Evolutionary conservation across 2,888 invertebrate genomes (phyloP).

Genomic region (Nephrotoma guestfalica): DNA sequence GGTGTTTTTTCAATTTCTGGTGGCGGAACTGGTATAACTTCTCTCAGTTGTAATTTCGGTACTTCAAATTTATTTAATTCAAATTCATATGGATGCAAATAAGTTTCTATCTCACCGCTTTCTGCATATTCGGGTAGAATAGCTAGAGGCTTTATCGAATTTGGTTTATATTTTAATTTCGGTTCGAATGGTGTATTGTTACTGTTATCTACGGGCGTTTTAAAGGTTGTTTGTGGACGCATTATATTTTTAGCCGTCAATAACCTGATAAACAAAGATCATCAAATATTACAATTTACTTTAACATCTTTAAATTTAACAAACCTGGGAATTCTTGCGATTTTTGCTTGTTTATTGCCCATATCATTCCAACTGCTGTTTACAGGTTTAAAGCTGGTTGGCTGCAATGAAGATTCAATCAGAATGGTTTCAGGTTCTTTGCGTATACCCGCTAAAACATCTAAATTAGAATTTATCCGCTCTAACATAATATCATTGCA

Average conservation of each 20-base stretch:
- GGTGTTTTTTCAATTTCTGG: constrained; percentile 45
- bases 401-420: constrained; percentile 26
- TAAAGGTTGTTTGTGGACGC: constrained; percentile 74
- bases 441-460: constrained; percentile 46
- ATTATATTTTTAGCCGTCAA: constrained; percentile 57
- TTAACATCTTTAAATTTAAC: background rate
- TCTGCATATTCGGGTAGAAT: constrained; percentile 54
- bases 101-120: constrained; percentile 44
- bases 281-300: background rate
- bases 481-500: constrained; percentile 75
- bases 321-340: background rate
- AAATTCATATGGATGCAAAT: constrained; percentile 75
- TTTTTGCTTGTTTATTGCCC: constrained; percentile 12
- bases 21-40: constrained; percentile 31
- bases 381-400: constrained; percentile 16
- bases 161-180: constrained; percentile 71
- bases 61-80: constrained; percentile 65
- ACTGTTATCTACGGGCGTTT: constrained; percentile 72
- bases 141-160: constrained; percentile 67
- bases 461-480: constrained; percentile 57
- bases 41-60: constrained; percentile 34
- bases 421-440: constrained; percentile 37
- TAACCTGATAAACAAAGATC: constrained; percentile 30
- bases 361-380: constrained; percentile 46
- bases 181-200: constrained; percentile 62